Percentiles rank a stretch among this genome's conserved stretches.
These are phyloP conservation scores for Ophioninae sp. DNA, from an alignment of 2,888 invertebrate species.

Conservation along the genomic window DNA sequence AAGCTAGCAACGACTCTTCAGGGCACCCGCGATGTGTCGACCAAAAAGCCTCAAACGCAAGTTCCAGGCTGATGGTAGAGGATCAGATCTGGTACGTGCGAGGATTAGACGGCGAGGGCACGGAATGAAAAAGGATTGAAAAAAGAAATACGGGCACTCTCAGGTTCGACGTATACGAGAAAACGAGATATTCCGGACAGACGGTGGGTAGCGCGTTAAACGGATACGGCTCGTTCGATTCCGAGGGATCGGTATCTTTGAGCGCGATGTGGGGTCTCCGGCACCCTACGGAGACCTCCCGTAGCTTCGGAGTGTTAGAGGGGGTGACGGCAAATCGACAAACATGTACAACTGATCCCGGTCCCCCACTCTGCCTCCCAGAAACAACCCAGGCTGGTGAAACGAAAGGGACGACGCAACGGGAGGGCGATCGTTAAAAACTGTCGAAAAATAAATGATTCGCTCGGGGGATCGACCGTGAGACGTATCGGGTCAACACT, in stretches of 20 bases:
- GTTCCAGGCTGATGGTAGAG: slow-evolving; percentile 11
- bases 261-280: slow-evolving; percentile 72
- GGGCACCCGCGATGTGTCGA: too few relatives aligned
- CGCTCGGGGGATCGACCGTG: too few relatives aligned
- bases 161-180: slow-evolving; percentile 11
- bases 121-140: slow-evolving; percentile 27
- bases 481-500: not conserved
- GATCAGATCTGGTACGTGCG: slow-evolving; percentile 12
- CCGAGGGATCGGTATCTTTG: slow-evolving; percentile 66
- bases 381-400: not conserved
- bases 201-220: slow-evolving; percentile 8
- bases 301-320: slow-evolving; percentile 67
- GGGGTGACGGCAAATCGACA: slow-evolving; percentile 73
- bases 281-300: slow-evolving; percentile 68
- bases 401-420: not conserved
- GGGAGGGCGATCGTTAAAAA: too few relatives aligned
- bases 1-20: too few relatives aligned
- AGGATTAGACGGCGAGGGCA: not conserved
- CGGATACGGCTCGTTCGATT: slow-evolving; percentile 4
- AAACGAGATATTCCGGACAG: not conserved
- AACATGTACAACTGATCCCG: slow-evolving; percentile 67
- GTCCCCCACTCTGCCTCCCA: slow-evolving; percentile 1
- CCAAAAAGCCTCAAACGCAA: too few relatives aligned
- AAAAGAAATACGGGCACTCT: slow-evolving; percentile 15
- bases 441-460: too few relatives aligned